Evolutionary conservation across 1,140 invertebrate species (phyloP).

Genomic region (Pogonomyrmex californicus): DNA sequence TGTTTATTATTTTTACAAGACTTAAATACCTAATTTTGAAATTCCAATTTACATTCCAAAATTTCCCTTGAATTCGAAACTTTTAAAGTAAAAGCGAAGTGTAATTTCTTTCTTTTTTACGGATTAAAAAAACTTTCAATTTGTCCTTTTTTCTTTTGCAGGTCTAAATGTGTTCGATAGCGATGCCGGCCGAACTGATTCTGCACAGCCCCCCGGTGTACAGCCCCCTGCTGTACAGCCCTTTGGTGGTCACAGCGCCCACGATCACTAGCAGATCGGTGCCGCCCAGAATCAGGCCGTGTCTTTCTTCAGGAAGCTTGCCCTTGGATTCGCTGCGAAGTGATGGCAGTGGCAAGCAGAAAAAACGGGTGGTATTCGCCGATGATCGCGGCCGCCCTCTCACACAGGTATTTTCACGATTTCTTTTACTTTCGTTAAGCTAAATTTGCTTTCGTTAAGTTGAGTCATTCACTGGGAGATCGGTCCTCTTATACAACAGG

Average conservation of each 20-base stretch:
- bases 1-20: neutral
- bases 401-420: slow-evolving; percentile 89
- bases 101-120: neutral
- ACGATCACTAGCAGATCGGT: slow-evolving; percentile 81
- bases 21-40: neutral
- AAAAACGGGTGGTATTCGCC: slow-evolving; percentile 97
- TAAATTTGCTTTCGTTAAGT: neutral
- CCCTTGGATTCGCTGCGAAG: slow-evolving; percentile 78
- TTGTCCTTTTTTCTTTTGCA: slow-evolving; percentile 51
- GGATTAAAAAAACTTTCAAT: too few relatives aligned
- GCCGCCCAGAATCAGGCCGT: slow-evolving; percentile 82
- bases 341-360: slow-evolving; percentile 84
- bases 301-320: slow-evolving; percentile 80
- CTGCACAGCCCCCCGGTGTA: slow-evolving; percentile 84
- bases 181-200: slow-evolving; percentile 84
- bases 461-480: neutral
- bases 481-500: neutral
- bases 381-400: slow-evolving; percentile 96
- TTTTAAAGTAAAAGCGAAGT: neutral
- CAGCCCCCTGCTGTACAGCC: slow-evolving; percentile 81
- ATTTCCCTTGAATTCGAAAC: neutral
- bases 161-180: slow-evolving; percentile 87
- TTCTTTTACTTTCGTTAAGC: too few relatives aligned
- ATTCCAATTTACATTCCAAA: neutral
- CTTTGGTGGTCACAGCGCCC: slow-evolving; percentile 82